phyloP scores from a whole-genome alignment of 1,140 invertebrate genomes.

The Drosophila guanche region DNA sequence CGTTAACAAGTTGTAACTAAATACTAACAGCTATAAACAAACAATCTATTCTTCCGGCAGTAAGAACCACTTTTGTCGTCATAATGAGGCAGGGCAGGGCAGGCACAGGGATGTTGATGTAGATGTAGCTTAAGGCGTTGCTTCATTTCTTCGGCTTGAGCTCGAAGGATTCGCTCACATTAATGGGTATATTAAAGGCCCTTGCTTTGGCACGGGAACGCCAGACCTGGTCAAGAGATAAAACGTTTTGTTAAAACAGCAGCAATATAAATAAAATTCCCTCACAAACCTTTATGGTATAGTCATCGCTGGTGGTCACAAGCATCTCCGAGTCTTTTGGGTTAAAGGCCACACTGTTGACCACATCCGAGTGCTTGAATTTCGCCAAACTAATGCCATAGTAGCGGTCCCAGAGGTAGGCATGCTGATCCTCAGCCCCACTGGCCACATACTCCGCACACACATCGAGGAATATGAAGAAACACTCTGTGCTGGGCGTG shows the following conservation, averaged over 20 bases:
- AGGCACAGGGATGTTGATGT: slow-evolving; percentile 7
- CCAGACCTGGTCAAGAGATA: slow-evolving; percentile 58
- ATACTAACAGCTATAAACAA: slow-evolving; percentile 17
- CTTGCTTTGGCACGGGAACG: slow-evolving; percentile 65
- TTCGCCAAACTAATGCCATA: slow-evolving; percentile 92
- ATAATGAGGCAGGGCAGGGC: slow-evolving; percentile 4
- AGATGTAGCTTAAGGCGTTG: too few species aligned
- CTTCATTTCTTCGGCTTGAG: slow-evolving; percentile 63
- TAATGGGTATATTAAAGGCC: slow-evolving; percentile 57
- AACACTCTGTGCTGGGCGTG: slow-evolving; percentile 94
- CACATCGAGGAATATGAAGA: slow-evolving; percentile 95
- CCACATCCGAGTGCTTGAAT: slow-evolving; percentile 91
- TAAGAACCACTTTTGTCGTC: slow-evolving; percentile 9
- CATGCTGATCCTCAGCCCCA: slow-evolving; percentile 94
- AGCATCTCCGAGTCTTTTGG: slow-evolving; percentile 92
- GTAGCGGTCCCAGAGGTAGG: slow-evolving; percentile 93
- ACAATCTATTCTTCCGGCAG: slow-evolving; percentile 15
- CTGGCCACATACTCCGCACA: slow-evolving; percentile 94
- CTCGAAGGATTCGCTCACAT: slow-evolving; percentile 70
- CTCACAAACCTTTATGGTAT: slow-evolving; percentile 86
- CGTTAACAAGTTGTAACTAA: slow-evolving; percentile 43
- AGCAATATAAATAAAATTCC: background rate
- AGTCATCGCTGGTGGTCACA: slow-evolving; percentile 94
- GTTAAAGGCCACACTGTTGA: slow-evolving; percentile 95
- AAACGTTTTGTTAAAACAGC: background rate